phyloP scores from a whole-genome alignment of 2,113 vertebrate species.

The Chinchilla lanigera region DNA sequence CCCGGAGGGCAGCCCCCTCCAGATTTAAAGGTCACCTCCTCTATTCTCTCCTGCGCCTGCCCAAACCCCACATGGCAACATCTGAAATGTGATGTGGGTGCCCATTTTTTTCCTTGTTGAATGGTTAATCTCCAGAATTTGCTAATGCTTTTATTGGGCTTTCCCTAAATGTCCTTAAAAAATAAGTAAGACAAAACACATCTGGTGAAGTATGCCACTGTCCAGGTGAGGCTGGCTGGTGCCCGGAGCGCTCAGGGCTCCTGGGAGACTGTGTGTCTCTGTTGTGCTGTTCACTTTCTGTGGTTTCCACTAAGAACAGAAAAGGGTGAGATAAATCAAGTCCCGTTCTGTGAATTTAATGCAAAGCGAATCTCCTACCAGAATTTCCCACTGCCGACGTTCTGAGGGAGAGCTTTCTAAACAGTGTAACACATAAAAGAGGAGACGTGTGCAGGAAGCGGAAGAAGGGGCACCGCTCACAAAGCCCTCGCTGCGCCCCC shows the following conservation, averaged over 20 bases:
- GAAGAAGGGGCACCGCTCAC: neutral
- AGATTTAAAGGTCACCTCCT: neutral
- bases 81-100: neutral
- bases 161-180: neutral
- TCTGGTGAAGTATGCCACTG: neutral
- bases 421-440: neutral
- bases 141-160: neutral
- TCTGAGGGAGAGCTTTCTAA: constrained; percentile 34
- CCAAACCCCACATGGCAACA: neutral
- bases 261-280: neutral
- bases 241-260: neutral
- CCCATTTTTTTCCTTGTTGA: constrained; percentile 5
- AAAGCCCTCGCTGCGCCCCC: neutral
- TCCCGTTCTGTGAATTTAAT: constrained; percentile 1
- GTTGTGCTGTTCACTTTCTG: neutral
- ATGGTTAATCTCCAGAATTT: neutral
- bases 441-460: neutral
- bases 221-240: neutral
- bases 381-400: neutral
- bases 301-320: neutral
- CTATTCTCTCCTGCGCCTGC: neutral
- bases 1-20: neutral
- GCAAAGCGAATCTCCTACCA: constrained; percentile 42
- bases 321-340: neutral
- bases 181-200: constrained; percentile 35